Conservation (phyloP, 1,140 invertebrate species). For the Phocides pigmalion region DNA sequence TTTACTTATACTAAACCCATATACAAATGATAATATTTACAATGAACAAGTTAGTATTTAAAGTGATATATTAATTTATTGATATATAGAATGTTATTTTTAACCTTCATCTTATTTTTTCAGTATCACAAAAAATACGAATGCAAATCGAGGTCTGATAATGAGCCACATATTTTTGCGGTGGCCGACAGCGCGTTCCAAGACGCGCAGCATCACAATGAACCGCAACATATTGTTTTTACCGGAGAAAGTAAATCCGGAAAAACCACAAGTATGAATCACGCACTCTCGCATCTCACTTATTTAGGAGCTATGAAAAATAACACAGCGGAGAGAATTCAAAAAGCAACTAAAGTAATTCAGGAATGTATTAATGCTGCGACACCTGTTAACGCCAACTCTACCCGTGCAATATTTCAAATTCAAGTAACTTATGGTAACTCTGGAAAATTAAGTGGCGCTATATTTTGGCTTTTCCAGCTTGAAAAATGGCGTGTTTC, state of each 20-base stretch:
- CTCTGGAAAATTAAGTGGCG: slow-evolving; percentile 93
- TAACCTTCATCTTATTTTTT: slow-evolving; percentile 49
- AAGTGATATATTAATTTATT: too few species aligned
- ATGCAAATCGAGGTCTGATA: slow-evolving; percentile 94
- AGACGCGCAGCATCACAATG: slow-evolving; percentile 92
- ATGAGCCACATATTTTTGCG: slow-evolving; percentile 95
- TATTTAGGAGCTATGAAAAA: slow-evolving; percentile 87
- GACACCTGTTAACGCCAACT: slow-evolving; percentile 93
- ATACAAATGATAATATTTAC: slow-evolving; percentile 88
- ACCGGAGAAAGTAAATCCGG: slow-evolving; percentile 94
- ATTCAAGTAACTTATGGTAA: slow-evolving; percentile 93
- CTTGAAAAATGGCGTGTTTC: slow-evolving; percentile 95
- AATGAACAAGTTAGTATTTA: slow-evolving; percentile 86
- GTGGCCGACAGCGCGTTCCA: slow-evolving; percentile 94
- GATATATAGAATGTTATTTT: too few species aligned
- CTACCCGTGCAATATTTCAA: slow-evolving; percentile 93
- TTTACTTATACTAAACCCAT: slow-evolving; percentile 94
- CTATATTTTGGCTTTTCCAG: slow-evolving; percentile 93
- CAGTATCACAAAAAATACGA: slow-evolving; percentile 93
- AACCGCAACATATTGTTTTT: slow-evolving; percentile 92
- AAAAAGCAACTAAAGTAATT: slow-evolving; percentile 89
- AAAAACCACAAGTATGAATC: slow-evolving; percentile 91
- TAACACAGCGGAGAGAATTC: slow-evolving; percentile 87
- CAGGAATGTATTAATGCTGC: slow-evolving; percentile 93
- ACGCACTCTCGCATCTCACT: slow-evolving; percentile 90